These are phyloP conservation scores for Drosophila bocqueti DNA, from an alignment of 1,140 invertebrate species.

Conservation along the genomic window DNA sequence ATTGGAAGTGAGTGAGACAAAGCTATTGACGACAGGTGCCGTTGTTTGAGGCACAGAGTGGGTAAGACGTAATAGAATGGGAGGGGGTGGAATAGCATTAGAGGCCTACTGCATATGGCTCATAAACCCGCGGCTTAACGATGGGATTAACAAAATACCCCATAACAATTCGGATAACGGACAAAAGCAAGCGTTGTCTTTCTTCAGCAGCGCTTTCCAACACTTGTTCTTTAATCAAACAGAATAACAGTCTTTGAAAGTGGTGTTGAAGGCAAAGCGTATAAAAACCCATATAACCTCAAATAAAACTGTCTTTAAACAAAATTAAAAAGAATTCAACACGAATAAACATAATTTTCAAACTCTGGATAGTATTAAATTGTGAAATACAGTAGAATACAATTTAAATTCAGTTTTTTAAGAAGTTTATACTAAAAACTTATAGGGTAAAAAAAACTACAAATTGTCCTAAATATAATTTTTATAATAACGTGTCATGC, in stretches of 20 bases:
- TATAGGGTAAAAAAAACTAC: no score
- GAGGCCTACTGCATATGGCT: constrained; percentile 13
- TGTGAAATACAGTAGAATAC: no score
- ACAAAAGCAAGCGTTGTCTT: not conserved
- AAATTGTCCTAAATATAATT: no score
- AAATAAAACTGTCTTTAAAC: not conserved
- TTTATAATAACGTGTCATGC: no score
- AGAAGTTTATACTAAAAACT: no score
- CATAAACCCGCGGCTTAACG: constrained; percentile 4
- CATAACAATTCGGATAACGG: constrained; percentile 15
- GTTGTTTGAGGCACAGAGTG: not conserved
- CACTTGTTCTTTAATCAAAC: not conserved
- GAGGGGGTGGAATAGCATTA: not conserved
- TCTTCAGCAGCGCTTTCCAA: not conserved
- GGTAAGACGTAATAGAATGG: no score
- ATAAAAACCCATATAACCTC: no score
- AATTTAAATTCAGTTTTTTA: not conserved
- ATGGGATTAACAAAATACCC: constrained; percentile 15
- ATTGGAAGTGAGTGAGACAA: constrained; percentile 8
- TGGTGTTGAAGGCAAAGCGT: not conserved
- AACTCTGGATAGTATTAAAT: no score
- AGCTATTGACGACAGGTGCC: constrained; percentile 26
- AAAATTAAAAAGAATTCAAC: no score
- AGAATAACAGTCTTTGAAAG: not conserved
- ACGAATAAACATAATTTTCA: no score